These are phyloP conservation scores for Chymomyza amoena DNA, from an alignment of 2,888 invertebrate genomes.

Conservation along the genomic window DNA sequence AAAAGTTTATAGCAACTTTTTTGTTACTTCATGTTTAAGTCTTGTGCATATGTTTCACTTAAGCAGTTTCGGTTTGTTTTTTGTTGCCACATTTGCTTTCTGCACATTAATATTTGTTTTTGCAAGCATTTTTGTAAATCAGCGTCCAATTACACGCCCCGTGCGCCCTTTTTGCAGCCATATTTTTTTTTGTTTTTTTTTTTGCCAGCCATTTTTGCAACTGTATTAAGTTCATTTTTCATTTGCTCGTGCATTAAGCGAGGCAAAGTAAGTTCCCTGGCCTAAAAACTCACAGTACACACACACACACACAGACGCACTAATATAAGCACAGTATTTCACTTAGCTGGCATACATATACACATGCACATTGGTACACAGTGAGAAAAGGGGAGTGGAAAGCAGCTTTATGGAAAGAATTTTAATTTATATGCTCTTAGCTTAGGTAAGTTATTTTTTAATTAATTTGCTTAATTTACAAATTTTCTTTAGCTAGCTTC, in stretches of 20 bases:
- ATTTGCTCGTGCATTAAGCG: constrained; percentile 63
- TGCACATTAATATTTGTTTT: constrained; percentile 39
- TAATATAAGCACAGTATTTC: constrained; percentile 53
- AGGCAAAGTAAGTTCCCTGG: constrained; percentile 42
- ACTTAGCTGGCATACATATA: constrained; percentile 41
- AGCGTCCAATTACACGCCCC: constrained; percentile 60
- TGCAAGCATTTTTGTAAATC: constrained; percentile 62
- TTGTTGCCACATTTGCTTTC: constrained; percentile 34
- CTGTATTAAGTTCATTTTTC: constrained; percentile 72
- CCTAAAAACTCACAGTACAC: constrained; percentile 10
- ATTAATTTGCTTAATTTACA: too few relatives aligned
- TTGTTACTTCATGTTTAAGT: background rate
- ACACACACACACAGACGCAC: background rate
- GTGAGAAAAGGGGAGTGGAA: too few relatives aligned
- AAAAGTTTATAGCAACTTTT: background rate
- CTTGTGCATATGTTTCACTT: background rate
- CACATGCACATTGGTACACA: background rate
- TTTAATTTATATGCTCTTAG: too few relatives aligned
- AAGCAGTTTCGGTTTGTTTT: constrained; percentile 27
- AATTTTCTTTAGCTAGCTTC: too few relatives aligned
- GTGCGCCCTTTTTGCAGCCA: background rate
- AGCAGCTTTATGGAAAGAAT: too few relatives aligned
- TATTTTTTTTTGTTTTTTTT: background rate
- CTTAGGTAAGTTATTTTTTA: too few relatives aligned
- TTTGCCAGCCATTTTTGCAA: constrained; percentile 52